Evolutionary conservation across 1,140 invertebrate genomes (phyloP), one percentile per base, ranked within the genome.

Genomic region (Ptiloglossa arizonensis): DNA sequence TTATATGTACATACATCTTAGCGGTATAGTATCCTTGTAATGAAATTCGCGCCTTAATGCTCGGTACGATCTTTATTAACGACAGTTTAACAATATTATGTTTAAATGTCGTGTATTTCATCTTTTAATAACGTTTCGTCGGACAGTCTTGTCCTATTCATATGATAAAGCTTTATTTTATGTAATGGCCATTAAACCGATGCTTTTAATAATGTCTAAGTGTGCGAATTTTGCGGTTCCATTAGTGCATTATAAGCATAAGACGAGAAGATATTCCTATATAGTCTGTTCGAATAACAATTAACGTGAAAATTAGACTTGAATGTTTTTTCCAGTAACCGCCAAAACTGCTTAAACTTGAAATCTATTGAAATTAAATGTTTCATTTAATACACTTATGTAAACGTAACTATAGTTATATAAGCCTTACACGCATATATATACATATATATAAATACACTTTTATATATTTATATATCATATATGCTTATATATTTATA

Each of bases 371-470:
- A 83, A 80, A 83, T 79, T 48, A 83, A 83, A 68, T 66, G 44
- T 70, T 41, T 38, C 41, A 5, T 24, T 29, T 52, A 67, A 52
- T 52, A 79, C 59, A 62, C 24, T 67, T 46, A 35, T 64, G 11
- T 80, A 80, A 84, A 84, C 79, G 32, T 71, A 83, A 67, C 32
- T 66, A 64, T 70, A 77, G 27, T 79, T 35, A 38, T 83, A 60
- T 56, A 79, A 83, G 82, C 48, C 44, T 81, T 44, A 41, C 62
- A 71, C 63, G 62, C 70, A 66, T 79, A 82, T 77, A 56, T 70
- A 70, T 56, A 63, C 78, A 70, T 79, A 71, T 63, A 48, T 68
- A 70, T 68, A 74, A 66, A 75, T 68, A 68, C 41, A 68, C 22
- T 11, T 35, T n/a, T 48, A 75, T 57, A 54, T 67, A 46, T 44